Percentiles rank a stretch among this genome's conserved stretches.
phyloP scores from a whole-genome alignment of 2,888 invertebrate genomes.

The Thysanoteuthis rhombus region DNA sequence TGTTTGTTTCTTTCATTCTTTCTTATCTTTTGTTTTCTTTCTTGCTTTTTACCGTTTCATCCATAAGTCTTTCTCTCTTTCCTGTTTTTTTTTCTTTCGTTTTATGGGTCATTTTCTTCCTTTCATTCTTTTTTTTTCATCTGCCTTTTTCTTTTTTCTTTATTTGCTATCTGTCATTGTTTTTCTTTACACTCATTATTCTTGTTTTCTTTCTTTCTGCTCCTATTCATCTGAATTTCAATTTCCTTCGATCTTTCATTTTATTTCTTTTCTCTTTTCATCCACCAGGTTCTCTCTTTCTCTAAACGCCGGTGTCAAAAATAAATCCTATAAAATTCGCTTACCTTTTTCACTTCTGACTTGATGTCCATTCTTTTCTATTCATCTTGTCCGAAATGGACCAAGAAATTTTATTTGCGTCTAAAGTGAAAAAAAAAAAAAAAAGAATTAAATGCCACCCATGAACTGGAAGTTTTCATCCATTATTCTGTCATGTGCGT shows the following conservation, averaged over 20 bases:
- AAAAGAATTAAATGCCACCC: background rate
- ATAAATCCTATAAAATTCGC: too few relatives aligned
- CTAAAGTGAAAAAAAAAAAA: background rate
- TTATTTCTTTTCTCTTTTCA: too few relatives aligned
- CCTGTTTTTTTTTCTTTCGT: background rate
- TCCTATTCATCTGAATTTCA: background rate
- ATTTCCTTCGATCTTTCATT: too few relatives aligned
- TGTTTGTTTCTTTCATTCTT: background rate
- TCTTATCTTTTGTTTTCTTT: background rate
- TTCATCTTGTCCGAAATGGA: background rate
- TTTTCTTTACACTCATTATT: background rate
- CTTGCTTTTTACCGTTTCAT: background rate
- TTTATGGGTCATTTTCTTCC: background rate
- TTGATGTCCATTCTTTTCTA: background rate
- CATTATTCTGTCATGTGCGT: background rate
- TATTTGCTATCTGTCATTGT: background rate
- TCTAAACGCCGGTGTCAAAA: too few relatives aligned
- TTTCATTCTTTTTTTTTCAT: background rate
- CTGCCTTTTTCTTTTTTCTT: background rate
- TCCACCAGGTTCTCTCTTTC: too few relatives aligned
- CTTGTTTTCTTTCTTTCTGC: background rate
- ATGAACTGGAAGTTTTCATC: background rate
- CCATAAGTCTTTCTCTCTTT: background rate
- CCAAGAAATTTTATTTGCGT: too few relatives aligned
- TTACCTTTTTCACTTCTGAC: background rate